Conservation (phyloP, 2,888 invertebrate species). For the Euplagia quadripunctaria region DNA sequence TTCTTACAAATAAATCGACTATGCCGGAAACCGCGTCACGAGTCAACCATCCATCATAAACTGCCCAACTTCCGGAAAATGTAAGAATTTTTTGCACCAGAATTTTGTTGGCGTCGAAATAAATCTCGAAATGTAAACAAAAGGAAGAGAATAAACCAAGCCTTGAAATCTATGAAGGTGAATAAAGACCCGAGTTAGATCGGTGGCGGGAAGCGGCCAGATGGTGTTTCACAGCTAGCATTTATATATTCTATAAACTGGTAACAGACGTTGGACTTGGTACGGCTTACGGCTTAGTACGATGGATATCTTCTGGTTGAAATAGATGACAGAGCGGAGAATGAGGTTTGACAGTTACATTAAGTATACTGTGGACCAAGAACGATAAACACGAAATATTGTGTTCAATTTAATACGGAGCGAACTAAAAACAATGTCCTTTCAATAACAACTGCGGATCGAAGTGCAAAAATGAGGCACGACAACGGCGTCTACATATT, state of each 20-base stretch:
- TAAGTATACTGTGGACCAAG: no score
- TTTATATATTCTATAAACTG: not conserved
- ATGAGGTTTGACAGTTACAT: no score
- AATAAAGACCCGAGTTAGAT: not conserved
- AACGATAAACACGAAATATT: no score
- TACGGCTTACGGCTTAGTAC: no score
- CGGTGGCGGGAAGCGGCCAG: not conserved
- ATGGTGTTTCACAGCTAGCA: not conserved
- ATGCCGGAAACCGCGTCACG: conserved; percentile 8
- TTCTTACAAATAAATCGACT: conserved; percentile 11
- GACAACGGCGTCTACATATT: no score
- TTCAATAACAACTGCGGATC: no score
- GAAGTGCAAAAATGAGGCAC: no score
- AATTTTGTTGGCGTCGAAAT: not conserved
- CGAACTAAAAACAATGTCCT: no score
- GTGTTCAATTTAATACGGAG: no score
- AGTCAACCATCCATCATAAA: conserved; percentile 23
- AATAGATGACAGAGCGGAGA: no score
- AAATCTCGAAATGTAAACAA: conserved; percentile 30
- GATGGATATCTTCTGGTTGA: no score
- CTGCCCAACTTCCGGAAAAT: conserved; percentile 17
- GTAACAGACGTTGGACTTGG: not conserved
- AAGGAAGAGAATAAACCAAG: conserved; percentile 23
- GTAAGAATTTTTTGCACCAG: conserved; percentile 4
- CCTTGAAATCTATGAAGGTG: conserved; percentile 23